These are phyloP conservation scores for Schlechtendalia chinensis DNA, from an alignment of 1,140 invertebrate species.

Conservation along the genomic window DNA sequence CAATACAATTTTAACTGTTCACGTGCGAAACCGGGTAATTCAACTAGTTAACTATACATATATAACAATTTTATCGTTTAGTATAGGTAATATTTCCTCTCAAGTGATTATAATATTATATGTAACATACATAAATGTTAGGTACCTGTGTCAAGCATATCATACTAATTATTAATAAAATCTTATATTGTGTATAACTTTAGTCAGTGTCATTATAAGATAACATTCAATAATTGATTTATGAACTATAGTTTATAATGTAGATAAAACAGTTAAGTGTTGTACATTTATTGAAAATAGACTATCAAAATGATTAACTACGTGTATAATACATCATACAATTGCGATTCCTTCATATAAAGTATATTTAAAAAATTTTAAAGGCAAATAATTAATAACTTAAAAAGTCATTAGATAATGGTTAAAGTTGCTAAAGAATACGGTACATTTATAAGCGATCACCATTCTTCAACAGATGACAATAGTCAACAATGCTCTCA, in stretches of 20 bases:
- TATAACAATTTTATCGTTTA: too few relatives aligned
- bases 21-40: too few relatives aligned
- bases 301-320: too few relatives aligned
- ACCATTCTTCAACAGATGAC: not conserved
- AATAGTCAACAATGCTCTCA: not conserved
- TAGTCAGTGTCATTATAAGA: not conserved
- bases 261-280: slow-evolving; percentile 7
- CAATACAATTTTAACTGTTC: too few relatives aligned
- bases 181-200: not conserved
- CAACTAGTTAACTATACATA: too few relatives aligned
- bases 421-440: not conserved
- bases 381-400: not conserved
- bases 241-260: not conserved
- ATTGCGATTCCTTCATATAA: too few relatives aligned
- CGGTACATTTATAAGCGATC: not conserved
- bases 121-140: too few relatives aligned
- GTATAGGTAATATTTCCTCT: too few relatives aligned
- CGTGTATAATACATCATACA: too few relatives aligned
- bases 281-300: not conserved
- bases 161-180: not conserved
- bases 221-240: not conserved
- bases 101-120: too few relatives aligned
- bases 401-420: not conserved
- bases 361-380: too few relatives aligned
- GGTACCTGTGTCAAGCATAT: not conserved